Percentiles rank a stretch among this genome's conserved stretches.
These are phyloP conservation scores for Hemitrygon akajei DNA, from an alignment of 2,797 vertebrate genomes.

Conservation along the genomic window DNA sequence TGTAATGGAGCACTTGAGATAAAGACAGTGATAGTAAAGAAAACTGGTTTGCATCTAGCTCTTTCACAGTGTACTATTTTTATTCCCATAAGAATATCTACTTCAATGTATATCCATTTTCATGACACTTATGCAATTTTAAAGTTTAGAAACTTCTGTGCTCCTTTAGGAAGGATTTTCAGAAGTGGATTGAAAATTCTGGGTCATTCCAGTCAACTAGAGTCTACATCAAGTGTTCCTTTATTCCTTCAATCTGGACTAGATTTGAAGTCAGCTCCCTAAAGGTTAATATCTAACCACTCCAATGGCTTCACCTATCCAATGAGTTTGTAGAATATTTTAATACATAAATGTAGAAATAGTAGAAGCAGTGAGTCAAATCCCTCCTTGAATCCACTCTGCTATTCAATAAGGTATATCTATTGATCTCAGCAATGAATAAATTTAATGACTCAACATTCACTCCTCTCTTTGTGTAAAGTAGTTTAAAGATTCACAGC, in stretches of 20 bases:
- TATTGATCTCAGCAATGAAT: no score
- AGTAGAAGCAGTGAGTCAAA: no score
- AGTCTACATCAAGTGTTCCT: background rate
- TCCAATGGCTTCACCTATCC: background rate
- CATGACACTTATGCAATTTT: no score
- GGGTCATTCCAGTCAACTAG: background rate
- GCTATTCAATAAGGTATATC: no score
- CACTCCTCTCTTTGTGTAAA: no score
- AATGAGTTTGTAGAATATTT: background rate
- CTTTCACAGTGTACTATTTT: background rate
- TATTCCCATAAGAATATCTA: background rate
- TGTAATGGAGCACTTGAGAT: background rate
- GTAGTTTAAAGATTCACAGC: no score
- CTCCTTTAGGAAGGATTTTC: background rate
- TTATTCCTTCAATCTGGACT: background rate
- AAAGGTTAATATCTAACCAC: background rate
- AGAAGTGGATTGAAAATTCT: background rate
- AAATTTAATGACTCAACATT: no score
- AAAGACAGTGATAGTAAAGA: background rate
- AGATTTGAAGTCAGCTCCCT: background rate
- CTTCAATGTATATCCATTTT: background rate
- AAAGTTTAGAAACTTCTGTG: background rate
- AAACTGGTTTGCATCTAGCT: background rate
- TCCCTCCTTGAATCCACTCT: no score
- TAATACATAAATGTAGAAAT: background rate